A percentile compares a stretch with the other conserved stretches of the same genome.
These are phyloP conservation scores for Calidris pygmaea DNA, from an alignment of 2,113 vertebrate species.

Conservation along the genomic window DNA sequence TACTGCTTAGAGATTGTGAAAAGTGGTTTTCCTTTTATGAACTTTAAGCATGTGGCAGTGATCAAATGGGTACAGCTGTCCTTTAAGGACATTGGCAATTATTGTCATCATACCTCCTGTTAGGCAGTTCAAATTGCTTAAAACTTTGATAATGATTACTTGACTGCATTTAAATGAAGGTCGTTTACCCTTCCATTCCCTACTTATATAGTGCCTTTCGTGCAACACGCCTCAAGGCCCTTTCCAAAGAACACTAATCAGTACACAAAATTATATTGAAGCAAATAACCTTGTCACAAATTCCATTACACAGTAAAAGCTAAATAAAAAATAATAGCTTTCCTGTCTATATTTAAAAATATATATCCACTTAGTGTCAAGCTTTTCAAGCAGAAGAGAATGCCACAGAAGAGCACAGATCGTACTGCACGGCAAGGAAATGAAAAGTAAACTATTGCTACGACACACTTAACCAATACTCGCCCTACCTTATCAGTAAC, in stretches of 20 bases:
- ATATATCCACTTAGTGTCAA: conserved; percentile 78
- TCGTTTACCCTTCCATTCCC: conserved; percentile 68
- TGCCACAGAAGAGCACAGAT: conserved; percentile 25
- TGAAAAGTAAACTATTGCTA: conserved; percentile 16
- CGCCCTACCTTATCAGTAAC: neutral
- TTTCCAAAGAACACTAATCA: conserved; percentile 79
- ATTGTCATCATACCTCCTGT: conserved; percentile 71
- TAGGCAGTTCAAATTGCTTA: conserved; percentile 76
- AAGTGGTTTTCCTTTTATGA: conserved; percentile 55
- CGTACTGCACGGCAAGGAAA: neutral
- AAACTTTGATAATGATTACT: conserved; percentile 80
- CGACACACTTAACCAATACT: neutral
- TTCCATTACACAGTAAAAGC: conserved; percentile 79
- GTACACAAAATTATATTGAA: conserved; percentile 78
- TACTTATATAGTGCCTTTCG: conserved; percentile 61
- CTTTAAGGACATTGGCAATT: conserved; percentile 73
- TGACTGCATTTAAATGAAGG: conserved; percentile 76
- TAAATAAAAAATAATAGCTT: conserved; percentile 83
- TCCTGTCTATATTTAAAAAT: conserved; percentile 77
- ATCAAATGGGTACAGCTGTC: conserved; percentile 68
- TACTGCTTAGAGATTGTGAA: conserved; percentile 2
- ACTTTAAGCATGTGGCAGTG: conserved; percentile 60
- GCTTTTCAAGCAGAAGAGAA: conserved; percentile 68
- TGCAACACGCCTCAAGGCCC: conserved; percentile 67
- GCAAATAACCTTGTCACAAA: conserved; percentile 82